phyloP scores from a whole-genome alignment of 2,113 vertebrate genomes.

The Sapajus apella region DNA sequence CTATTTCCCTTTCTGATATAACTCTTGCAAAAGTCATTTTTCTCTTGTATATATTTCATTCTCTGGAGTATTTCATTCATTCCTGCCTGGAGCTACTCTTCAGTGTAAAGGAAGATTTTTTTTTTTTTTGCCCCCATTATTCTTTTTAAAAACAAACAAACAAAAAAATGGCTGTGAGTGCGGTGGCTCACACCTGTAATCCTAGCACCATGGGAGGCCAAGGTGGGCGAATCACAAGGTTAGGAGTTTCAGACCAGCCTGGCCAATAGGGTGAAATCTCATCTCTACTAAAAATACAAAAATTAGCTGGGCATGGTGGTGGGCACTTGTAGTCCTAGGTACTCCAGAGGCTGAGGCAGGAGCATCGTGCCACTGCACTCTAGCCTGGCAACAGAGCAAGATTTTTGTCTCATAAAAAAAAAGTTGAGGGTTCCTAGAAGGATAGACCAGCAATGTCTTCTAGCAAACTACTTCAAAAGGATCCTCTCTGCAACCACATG shows the following conservation, averaged over 20 bases:
- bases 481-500: background rate
- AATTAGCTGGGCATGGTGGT: no score
- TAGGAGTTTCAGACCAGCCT: no score
- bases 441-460: background rate
- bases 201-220: no score
- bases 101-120: background rate
- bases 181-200: no score
- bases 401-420: background rate
- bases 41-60: constrained; percentile 36
- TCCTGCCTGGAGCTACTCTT: constrained; percentile 28
- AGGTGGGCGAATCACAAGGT: no score
- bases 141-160: background rate
- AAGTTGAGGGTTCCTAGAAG: background rate
- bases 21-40: constrained; percentile 11
- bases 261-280: no score
- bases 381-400: no score
- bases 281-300: no score
- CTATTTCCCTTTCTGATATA: background rate
- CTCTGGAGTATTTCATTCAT: constrained; percentile 10
- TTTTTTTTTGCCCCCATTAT: background rate
- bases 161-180: background rate
- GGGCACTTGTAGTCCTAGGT: no score
- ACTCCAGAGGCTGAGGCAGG: no score
- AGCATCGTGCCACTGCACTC: no score
- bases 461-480: background rate